phyloP scores from a whole-genome alignment of 2,797 vertebrate species.

The Sylvia borin region DNA sequence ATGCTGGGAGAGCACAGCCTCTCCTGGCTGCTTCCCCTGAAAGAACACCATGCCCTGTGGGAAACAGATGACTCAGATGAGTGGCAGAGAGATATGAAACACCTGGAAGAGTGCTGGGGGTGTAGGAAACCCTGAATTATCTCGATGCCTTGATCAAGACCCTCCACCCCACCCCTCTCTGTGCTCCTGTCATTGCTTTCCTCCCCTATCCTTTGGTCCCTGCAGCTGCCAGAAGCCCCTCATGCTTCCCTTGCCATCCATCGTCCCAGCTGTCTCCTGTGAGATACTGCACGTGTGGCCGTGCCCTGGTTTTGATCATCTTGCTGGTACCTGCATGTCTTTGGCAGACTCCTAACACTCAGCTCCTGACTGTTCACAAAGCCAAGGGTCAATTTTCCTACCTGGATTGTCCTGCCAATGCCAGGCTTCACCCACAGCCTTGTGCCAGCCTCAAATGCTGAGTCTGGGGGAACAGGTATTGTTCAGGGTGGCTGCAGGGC shows the following conservation, averaged over 20 bases:
- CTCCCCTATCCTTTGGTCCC: background rate
- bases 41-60: background rate
- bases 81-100: background rate
- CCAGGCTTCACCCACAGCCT: background rate
- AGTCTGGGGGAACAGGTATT: background rate
- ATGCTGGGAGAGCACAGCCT: background rate
- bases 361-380: background rate
- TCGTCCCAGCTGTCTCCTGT: rapidly evolving
- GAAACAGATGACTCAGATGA: background rate
- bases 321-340: background rate
- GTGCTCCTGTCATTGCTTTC: background rate
- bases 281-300: rapidly evolving
- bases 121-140: slow-evolving; percentile 9
- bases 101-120: background rate
- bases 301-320: background rate
- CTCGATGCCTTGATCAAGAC: background rate
- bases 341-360: background rate
- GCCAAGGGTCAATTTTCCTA: background rate
- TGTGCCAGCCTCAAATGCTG: background rate
- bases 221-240: background rate
- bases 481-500: background rate
- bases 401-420: background rate
- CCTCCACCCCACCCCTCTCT: background rate
- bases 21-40: background rate
- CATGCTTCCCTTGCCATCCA: background rate